Evolutionary conservation across 2,797 vertebrate species (phyloP), one percentile per base, ranked within the genome.

Genomic region (Sebastes oblongus): DNA sequence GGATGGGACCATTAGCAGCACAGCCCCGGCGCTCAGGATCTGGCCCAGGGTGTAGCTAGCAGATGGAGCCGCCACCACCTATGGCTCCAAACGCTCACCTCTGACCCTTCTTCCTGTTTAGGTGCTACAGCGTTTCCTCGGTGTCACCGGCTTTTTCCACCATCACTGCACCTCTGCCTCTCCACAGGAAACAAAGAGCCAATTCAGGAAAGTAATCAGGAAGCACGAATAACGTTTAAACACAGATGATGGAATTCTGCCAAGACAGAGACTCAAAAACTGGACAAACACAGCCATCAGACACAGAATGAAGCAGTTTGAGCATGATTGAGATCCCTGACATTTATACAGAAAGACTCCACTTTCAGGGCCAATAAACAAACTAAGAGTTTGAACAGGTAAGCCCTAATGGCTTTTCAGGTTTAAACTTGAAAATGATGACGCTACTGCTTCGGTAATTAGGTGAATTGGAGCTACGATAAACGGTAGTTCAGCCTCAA

Each of bases 101-200:
- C 76, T 93, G 92, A 94, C 93, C 93, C 73, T 67, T 68, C 86
- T 92, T 94, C 91, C 92, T 94, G 92, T 91, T 92, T 86, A 93
- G 90, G 85, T 80, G 90, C 77, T 83, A 88, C 75, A 75, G 62
- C 11, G 80, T 89, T 93, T 93, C 89, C 91, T 91, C 58, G 18
- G 16, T 60, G 64, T 85, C 39, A n/a, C 68, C 50, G 50, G 14
- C 39, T 36, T 55, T 80, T 55, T 80, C 9, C 22, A 22, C 39
- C 3, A 24, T 75, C 65, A 36, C 64, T n/a, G 55, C 32, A 55
- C 50, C 22, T 18, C 20, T 60, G 66, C 42, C 18, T 58, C 60
- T 32, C n/a, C 3, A 39, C 66, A 56, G 52, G 39, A 89, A 85
- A 83, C 88, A 89, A 86, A 75, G 66, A 79, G 5, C 54, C 36